Percentiles rank a stretch among this genome's conserved stretches.
Conservation (phyloP, 2,113 vertebrate genomes). For the Pterocles burchelli region DNA sequence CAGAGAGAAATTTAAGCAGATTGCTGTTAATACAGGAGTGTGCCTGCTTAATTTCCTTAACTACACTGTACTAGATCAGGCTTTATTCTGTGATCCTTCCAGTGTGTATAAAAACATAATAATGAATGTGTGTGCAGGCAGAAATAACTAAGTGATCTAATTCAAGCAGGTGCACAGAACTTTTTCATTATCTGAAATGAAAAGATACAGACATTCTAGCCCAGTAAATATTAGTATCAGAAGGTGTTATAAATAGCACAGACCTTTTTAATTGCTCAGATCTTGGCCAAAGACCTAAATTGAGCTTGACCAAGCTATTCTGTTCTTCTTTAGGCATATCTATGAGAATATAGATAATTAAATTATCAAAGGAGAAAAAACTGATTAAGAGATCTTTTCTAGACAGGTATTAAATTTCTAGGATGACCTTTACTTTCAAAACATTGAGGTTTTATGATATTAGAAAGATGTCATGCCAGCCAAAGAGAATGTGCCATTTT, state of each 20-base stretch:
- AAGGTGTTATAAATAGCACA: conserved; percentile 64
- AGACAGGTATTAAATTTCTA: conserved; percentile 65
- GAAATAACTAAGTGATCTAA: conserved; percentile 18
- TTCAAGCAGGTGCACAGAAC: conserved; percentile 23
- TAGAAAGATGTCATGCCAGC: conserved; percentile 40
- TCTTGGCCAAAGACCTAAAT: conserved; percentile 68
- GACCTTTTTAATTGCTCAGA: conserved; percentile 70
- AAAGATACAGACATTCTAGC: conserved; percentile 45
- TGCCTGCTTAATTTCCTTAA: conserved; percentile 41
- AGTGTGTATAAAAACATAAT: not conserved
- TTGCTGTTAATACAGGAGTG: not conserved
- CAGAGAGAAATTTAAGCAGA: conserved; percentile 8
- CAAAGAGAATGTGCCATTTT: conserved; percentile 33
- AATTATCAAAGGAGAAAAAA: conserved; percentile 64
- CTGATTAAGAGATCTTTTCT: conserved; percentile 61
- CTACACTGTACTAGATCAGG: not conserved
- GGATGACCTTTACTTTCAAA: conserved; percentile 58
- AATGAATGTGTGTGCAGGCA: conserved; percentile 8
- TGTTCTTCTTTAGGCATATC: conserved; percentile 63
- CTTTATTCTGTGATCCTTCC: conserved; percentile 24
- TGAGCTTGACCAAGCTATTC: conserved; percentile 63
- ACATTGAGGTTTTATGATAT: conserved; percentile 32
- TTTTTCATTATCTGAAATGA: conserved; percentile 51
- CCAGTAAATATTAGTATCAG: conserved; percentile 53
- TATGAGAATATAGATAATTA: conserved; percentile 73